Percentiles rank a stretch among this genome's conserved stretches.
Conservation (phyloP, 2,113 vertebrate species). For the Dermatemys mawii region DNA sequence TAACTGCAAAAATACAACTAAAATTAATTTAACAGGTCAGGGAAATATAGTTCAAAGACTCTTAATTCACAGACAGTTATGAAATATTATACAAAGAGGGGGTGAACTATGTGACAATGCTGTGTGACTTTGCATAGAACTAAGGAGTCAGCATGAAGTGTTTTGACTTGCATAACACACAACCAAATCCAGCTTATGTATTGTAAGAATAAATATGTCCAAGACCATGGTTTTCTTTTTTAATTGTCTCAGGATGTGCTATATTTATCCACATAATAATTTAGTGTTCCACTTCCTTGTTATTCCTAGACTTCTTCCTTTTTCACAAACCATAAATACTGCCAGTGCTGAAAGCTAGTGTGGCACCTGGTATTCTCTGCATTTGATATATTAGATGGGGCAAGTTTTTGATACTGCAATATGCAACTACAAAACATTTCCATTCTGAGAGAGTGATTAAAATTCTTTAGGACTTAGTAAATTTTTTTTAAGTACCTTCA, state of each 20-base stretch:
- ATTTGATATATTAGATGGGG: not conserved
- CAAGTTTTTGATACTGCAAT: not conserved
- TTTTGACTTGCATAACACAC: conserved; percentile 15
- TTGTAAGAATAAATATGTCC: conserved; percentile 8
- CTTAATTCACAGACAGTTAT: conserved; percentile 37
- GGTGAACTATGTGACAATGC: not conserved
- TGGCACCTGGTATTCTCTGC: not conserved
- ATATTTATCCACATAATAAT: not conserved
- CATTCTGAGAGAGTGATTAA: not conserved
- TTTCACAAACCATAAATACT: not conserved
- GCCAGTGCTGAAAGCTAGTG: not conserved
- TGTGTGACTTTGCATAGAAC: not conserved
- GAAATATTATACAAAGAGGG: conserved; percentile 26
- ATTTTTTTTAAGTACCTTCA: not conserved
- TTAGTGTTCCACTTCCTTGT: not conserved
- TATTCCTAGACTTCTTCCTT: conserved; percentile 11
- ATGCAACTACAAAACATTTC: not conserved
- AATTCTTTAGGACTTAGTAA: not conserved
- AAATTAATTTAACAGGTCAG: conserved; percentile 13
- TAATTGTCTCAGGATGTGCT: not conserved
- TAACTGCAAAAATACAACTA: not conserved
- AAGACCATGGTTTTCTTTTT: not conserved
- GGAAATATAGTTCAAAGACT: conserved; percentile 47
- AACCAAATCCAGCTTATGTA: not conserved
- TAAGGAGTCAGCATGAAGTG: conserved; percentile 29